Percentiles rank a stretch among this genome's conserved stretches.
These are phyloP conservation scores for Prenolepis imparis DNA, from an alignment of 2,888 invertebrate genomes.

Conservation along the genomic window DNA sequence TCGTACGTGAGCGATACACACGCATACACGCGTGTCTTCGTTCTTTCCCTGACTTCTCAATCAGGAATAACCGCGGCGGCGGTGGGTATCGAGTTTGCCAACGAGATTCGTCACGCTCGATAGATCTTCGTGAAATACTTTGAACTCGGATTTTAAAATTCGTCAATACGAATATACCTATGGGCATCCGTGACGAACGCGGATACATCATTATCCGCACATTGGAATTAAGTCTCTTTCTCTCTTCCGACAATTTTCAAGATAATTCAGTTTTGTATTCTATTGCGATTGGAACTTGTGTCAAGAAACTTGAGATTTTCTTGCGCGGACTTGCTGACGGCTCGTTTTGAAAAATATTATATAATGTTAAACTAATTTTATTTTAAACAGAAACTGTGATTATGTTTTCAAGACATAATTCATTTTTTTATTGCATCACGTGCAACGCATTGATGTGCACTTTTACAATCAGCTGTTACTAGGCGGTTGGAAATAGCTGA, in stretches of 20 bases:
- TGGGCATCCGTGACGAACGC: conserved; percentile 39
- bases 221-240: not conserved
- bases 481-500: not conserved
- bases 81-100: conserved; percentile 69
- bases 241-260: not conserved
- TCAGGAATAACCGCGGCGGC: conserved; percentile 65
- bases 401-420: not conserved
- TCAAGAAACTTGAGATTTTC: no score
- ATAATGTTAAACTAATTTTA: not conserved
- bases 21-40: conserved; percentile 41
- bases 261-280: not conserved
- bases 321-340: no score
- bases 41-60: conserved; percentile 72
- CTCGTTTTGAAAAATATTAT: not conserved
- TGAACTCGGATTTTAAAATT: conserved; percentile 28
- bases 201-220: conserved; percentile 25
- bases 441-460: not conserved
- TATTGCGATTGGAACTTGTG: no score
- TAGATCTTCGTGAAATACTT: conserved; percentile 45
- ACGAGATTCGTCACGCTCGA: conserved; percentile 73
- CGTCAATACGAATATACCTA: conserved; percentile 28
- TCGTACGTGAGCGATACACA: conserved; percentile 42
- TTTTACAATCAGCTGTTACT: not conserved
- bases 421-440: not conserved
- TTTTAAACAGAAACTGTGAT: not conserved